Percentiles rank a stretch among this genome's conserved stretches.
These are phyloP conservation scores for Brachystomella parvula DNA, from an alignment of 1,140 invertebrate species.

Conservation along the genomic window DNA sequence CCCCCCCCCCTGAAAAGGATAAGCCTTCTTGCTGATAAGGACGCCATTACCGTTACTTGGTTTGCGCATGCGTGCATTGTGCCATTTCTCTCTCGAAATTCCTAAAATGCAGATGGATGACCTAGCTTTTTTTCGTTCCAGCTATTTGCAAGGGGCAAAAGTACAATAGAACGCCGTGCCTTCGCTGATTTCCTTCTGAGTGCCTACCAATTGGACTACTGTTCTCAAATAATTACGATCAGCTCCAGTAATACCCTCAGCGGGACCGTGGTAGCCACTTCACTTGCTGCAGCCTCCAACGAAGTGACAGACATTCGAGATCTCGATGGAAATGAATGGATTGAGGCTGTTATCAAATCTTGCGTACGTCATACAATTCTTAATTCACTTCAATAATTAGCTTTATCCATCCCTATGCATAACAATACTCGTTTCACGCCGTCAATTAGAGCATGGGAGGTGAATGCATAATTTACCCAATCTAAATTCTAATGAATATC, in stretches of 20 bases:
- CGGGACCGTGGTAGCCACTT: too few relatives aligned
- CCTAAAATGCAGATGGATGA: too few relatives aligned
- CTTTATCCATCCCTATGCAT: background rate
- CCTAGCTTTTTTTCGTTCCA: too few relatives aligned
- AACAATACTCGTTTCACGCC: background rate
- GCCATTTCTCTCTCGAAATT: too few relatives aligned
- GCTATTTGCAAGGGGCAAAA: constrained; percentile 29
- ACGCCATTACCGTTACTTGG: too few relatives aligned
- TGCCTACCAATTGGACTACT: constrained; percentile 20
- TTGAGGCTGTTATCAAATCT: constrained; percentile 32
- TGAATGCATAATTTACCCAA: too few relatives aligned
- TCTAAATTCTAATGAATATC: constrained; percentile 52
- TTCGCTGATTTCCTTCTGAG: constrained; percentile 29
- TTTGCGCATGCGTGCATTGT: too few relatives aligned
- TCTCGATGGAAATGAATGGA: constrained; percentile 28
- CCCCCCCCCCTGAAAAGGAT: too few relatives aligned
- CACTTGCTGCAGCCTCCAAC: background rate
- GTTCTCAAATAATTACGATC: background rate
- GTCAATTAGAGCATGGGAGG: too few relatives aligned
- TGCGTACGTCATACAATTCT: constrained; percentile 25
- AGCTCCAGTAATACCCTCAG: too few relatives aligned
- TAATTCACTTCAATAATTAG: too few relatives aligned
- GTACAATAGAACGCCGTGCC: background rate
- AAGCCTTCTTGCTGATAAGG: too few relatives aligned
- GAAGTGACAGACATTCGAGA: background rate